Evolutionary conservation across 2,113 vertebrate genomes (phyloP).

Genomic region (Nettapus auritus): DNA sequence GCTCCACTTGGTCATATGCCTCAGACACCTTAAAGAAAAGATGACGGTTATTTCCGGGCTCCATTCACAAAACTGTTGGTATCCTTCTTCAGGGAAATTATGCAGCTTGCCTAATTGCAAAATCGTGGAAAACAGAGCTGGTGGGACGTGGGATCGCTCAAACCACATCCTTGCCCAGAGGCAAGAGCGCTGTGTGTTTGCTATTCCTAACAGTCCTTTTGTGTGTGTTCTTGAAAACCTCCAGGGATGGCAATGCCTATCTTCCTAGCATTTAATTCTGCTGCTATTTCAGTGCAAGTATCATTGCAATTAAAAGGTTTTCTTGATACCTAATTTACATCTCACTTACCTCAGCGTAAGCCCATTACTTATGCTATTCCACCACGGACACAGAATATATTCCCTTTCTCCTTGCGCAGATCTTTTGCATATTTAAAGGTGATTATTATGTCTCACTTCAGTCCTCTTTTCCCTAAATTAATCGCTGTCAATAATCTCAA

Average conservation of each 20-base stretch:
- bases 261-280: not conserved
- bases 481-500: not conserved
- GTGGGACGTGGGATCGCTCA: not conserved
- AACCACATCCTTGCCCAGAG: not conserved
- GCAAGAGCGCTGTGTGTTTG: too few species aligned
- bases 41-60: not conserved
- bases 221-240: not conserved
- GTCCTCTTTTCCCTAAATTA: not conserved
- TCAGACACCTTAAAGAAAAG: not conserved
- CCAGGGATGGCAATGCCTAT: rapidly evolving
- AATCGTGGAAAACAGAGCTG: not conserved
- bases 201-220: not conserved
- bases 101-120: not conserved
- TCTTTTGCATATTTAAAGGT: not conserved
- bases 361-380: not conserved
- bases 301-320: not conserved
- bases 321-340: not conserved
- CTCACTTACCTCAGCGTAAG: not conserved
- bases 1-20: too few species aligned
- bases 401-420: not conserved
- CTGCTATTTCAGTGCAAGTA: not conserved
- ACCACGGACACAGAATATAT: not conserved
- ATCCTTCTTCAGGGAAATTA: not conserved
- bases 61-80: not conserved
- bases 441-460: not conserved